A percentile compares a stretch with the other conserved stretches of the same genome.
Conservation (phyloP, 2,113 vertebrate species). For the Regulus satrapa region DNA sequence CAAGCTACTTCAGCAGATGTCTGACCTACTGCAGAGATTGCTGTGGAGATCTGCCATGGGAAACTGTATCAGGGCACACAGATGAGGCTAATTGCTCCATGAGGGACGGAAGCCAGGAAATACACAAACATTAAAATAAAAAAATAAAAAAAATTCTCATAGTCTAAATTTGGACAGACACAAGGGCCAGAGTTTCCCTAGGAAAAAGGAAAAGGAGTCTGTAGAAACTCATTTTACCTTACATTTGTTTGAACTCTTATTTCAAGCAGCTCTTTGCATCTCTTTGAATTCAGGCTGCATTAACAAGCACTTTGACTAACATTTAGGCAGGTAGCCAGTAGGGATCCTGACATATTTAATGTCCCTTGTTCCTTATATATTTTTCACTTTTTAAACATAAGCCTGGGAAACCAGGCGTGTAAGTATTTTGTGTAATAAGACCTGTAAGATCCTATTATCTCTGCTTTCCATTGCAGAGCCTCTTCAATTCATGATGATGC, state of each 20-base stretch:
- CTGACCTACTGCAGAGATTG: conserved; percentile 9
- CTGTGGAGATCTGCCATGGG: neutral
- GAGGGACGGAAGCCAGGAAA: neutral
- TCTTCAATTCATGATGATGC: neutral
- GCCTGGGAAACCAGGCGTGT: neutral
- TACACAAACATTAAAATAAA: neutral
- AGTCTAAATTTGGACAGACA: neutral
- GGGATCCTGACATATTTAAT: neutral
- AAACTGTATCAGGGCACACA: neutral
- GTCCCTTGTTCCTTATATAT: neutral
- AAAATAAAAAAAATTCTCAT: neutral
- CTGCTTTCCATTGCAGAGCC: neutral
- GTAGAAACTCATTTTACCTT: neutral
- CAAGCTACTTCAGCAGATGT: neutral
- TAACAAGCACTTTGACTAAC: neutral
- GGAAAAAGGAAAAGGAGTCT: neutral
- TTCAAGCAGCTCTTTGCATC: neutral
- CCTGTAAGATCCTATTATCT: neutral
- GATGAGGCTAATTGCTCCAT: conserved; percentile 10
- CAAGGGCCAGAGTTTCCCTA: neutral
- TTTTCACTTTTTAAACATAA: neutral
- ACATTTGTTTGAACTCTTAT: conserved; percentile 20
- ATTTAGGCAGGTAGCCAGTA: neutral
- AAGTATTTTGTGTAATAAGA: neutral
- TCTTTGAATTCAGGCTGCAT: conserved; percentile 4